Evolutionary conservation across 2,888 invertebrate species (phyloP).

Genomic region (Scrobipalpa costella): DNA sequence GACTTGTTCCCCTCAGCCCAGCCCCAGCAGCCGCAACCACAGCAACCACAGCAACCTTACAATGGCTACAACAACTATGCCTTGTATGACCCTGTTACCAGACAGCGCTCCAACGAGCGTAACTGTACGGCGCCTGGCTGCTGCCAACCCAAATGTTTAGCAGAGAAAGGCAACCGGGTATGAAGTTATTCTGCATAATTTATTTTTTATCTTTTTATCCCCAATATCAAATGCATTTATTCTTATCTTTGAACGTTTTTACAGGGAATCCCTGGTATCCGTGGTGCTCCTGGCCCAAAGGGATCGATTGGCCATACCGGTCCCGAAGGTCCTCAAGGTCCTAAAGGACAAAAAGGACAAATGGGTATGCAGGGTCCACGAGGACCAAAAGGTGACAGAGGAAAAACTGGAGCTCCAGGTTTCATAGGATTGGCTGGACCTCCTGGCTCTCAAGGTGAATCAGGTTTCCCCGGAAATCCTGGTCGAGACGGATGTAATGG

Average conservation of each 20-base stretch:
- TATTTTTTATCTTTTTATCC: not conserved
- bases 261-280: slow-evolving; percentile 87
- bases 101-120: slow-evolving; percentile 70
- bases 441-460: slow-evolving; percentile 85
- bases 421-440: slow-evolving; percentile 81
- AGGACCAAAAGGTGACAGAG: slow-evolving; percentile 92
- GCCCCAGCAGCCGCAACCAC: slow-evolving; percentile 39
- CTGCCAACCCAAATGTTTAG: slow-evolving; percentile 92
- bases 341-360: slow-evolving; percentile 94
- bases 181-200: slow-evolving; percentile 27
- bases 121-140: slow-evolving; percentile 85
- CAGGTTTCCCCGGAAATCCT: slow-evolving; percentile 88
- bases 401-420: slow-evolving; percentile 93
- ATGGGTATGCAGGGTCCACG: slow-evolving; percentile 90
- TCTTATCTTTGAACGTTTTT: slow-evolving; percentile 34
- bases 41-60: slow-evolving; percentile 40
- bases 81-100: slow-evolving; percentile 64
- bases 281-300: slow-evolving; percentile 86
- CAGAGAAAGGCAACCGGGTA: slow-evolving; percentile 92
- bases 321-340: slow-evolving; percentile 90
- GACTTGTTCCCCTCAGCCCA: slow-evolving; percentile 39
- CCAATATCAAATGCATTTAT: slow-evolving; percentile 15
- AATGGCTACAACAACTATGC: slow-evolving; percentile 50
- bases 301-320: slow-evolving; percentile 92
- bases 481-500: slow-evolving; percentile 98